Conservation (phyloP, 2,888 invertebrate genomes). For the Sesia bembeciformis region DNA sequence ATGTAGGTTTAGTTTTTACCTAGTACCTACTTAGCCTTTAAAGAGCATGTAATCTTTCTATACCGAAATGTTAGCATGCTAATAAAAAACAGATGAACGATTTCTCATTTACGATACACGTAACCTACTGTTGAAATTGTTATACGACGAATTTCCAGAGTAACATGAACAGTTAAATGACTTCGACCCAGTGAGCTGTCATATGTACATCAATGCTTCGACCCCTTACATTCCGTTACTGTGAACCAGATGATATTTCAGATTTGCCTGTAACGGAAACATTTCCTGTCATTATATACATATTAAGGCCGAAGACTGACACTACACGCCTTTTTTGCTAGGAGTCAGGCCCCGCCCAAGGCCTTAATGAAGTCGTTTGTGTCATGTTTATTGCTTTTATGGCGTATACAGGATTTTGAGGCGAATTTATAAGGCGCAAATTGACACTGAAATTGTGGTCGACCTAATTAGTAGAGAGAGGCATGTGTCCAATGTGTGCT, state of each 20-base stretch:
- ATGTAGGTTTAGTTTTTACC: no score
- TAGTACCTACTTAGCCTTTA: no score
- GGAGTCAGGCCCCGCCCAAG: constrained; percentile 49
- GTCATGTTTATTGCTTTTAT: constrained; percentile 71
- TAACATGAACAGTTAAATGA: constrained; percentile 13
- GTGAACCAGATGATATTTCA: constrained; percentile 40
- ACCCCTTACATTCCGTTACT: constrained; percentile 33
- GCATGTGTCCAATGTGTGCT: constrained; percentile 25
- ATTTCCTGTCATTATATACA: constrained; percentile 61
- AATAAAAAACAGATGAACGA: no score
- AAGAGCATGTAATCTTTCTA: no score
- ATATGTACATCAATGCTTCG: no score
- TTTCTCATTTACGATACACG: no score
- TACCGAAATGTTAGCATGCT: no score
- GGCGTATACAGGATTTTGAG: constrained; percentile 61
- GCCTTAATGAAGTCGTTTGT: constrained; percentile 68
- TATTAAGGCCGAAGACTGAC: constrained; percentile 46
- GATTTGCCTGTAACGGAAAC: constrained; percentile 60
- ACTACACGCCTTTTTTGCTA: constrained; percentile 60
- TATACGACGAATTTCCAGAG: neutral
- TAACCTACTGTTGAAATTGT: no score
- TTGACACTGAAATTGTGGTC: constrained; percentile 55
- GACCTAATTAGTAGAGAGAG: constrained; percentile 42
- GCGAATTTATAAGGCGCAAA: constrained; percentile 66
- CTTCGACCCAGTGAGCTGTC: neutral